Conservation (phyloP, 1,140 invertebrate genomes). For the Colletes gigas region DNA sequence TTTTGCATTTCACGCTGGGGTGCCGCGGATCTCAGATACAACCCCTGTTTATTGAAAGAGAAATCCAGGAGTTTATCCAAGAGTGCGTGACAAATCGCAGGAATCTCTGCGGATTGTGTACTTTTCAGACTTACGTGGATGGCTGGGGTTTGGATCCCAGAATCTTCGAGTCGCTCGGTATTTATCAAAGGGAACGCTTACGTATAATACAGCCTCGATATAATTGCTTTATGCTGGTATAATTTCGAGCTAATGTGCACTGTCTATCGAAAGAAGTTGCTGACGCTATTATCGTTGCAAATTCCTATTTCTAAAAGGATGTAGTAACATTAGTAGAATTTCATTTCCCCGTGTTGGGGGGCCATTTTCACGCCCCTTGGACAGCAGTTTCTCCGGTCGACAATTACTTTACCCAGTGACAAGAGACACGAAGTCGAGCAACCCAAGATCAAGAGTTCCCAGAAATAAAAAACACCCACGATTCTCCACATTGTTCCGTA, state of each 20-base stretch:
- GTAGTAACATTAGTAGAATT: too few species aligned
- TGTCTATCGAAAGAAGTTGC: too few species aligned
- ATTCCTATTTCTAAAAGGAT: too few species aligned
- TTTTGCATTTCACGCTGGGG: constrained; percentile 10
- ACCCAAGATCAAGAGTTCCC: neutral
- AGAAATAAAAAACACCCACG: neutral
- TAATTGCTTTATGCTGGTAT: neutral
- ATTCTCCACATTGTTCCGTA: neutral
- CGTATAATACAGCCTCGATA: neutral
- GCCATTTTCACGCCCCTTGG: neutral
- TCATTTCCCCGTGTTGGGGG: too few species aligned
- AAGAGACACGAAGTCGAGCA: neutral
- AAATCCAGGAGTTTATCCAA: neutral
- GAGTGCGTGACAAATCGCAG: constrained; percentile 23
- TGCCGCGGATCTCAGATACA: neutral
- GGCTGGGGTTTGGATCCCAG: neutral
- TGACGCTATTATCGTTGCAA: too few species aligned
- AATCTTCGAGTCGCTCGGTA: neutral
- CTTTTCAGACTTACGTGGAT: neutral
- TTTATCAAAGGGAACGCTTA: constrained; percentile 1
- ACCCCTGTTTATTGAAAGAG: neutral
- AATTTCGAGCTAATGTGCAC: too few species aligned
- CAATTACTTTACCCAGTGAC: too few species aligned
- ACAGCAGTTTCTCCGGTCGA: neutral
- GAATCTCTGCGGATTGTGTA: constrained; percentile 6